Evolutionary conservation across 1,140 invertebrate genomes (phyloP).

Genomic region (Whitmania pigra): DNA sequence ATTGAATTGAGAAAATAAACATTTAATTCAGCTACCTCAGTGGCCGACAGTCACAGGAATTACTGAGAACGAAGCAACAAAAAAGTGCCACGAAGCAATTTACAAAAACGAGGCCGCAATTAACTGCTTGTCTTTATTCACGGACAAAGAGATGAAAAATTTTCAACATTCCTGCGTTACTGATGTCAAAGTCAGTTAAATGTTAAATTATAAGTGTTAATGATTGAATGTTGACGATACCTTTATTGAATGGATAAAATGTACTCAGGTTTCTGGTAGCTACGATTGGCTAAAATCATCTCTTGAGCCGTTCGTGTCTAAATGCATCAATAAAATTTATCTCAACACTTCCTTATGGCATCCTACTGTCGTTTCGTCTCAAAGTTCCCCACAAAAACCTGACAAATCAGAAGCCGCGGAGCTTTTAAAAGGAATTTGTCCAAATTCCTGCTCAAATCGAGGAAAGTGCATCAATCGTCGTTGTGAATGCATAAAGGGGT

Average conservation of each 20-base stretch:
- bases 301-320: slow-evolving; percentile 2
- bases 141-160: background rate
- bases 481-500: slow-evolving; percentile 10
- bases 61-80: slow-evolving; percentile 1
- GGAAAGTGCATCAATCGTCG: slow-evolving; percentile 1
- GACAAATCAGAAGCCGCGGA: background rate
- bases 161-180: slow-evolving; percentile 1
- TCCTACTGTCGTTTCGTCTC: no score
- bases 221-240: background rate
- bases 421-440: slow-evolving; percentile 4
- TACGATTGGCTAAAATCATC: slow-evolving; percentile 13
- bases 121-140: background rate
- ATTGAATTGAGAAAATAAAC: background rate
- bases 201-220: background rate
- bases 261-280: slow-evolving; percentile 8
- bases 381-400: background rate
- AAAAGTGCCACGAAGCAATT: background rate
- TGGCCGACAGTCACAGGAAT: slow-evolving; percentile 17
- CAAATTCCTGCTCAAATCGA: background rate
- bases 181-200: slow-evolving; percentile 1
- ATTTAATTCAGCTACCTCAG: slow-evolving; percentile 8
- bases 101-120: background rate
- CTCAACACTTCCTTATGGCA: slow-evolving; percentile 6
- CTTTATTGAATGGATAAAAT: background rate
- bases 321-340: slow-evolving; percentile 11